A percentile compares a stretch with the other conserved stretches of the same genome.
These are phyloP conservation scores for Heliangelus exortis DNA, from an alignment of 2,797 vertebrate genomes.

Conservation along the genomic window DNA sequence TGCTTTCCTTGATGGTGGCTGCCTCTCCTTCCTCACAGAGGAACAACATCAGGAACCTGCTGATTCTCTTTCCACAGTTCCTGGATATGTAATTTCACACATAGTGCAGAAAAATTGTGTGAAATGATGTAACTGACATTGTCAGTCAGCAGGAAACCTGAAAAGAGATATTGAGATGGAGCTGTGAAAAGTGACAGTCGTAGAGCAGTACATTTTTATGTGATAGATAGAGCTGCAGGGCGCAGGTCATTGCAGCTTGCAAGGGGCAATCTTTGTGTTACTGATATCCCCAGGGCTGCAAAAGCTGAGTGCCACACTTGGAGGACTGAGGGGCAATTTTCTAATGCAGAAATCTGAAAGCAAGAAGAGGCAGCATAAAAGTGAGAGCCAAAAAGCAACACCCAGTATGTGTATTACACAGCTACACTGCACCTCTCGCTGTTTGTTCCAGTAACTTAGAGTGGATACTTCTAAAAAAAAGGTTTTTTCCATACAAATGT, in stretches of 20 bases:
- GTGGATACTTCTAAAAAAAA: background rate
- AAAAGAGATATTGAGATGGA: constrained; percentile 65
- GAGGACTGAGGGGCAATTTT: constrained; percentile 24
- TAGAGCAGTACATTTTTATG: constrained; percentile 2
- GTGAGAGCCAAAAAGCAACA: background rate
- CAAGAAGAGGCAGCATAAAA: background rate
- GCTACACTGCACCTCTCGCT: background rate
- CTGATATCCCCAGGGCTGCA: constrained; percentile 85
- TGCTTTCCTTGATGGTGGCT: background rate
- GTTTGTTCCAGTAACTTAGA: background rate
- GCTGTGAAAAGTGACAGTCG: constrained; percentile 64
- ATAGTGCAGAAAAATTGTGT: constrained; percentile 53
- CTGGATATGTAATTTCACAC: constrained; percentile 61
- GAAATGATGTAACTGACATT: constrained; percentile 62
- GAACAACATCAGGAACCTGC: background rate
- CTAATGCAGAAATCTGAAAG: constrained; percentile 16
- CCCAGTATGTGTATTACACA: background rate
- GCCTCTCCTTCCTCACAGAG: background rate
- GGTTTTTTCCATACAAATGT: background rate
- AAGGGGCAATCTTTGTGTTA: constrained; percentile 82
- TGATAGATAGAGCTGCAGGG: constrained; percentile 76
- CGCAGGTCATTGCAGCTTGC: constrained; percentile 70
- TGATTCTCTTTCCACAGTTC: constrained; percentile 55
- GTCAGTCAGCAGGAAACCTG: constrained; percentile 65
- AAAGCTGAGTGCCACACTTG: constrained; percentile 60